Evolutionary conservation across 2,888 invertebrate species (phyloP), one percentile per base, ranked within the genome.

Genomic region (Sphaerophoria taeniata): DNA sequence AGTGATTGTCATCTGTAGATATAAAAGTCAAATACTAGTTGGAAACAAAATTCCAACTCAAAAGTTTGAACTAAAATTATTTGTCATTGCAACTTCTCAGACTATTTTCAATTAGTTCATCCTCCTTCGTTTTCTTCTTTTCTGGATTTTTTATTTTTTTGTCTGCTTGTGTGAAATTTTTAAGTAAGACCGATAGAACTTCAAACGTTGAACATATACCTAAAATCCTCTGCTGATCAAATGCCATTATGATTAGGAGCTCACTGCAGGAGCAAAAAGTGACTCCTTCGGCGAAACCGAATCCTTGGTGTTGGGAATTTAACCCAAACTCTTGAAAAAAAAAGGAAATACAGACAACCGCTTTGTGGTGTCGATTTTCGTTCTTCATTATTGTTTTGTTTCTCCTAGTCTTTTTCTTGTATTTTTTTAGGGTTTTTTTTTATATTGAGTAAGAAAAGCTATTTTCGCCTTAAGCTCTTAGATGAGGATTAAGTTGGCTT

Each of bases 401-500:
- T 33, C 33, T 33, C 12, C 43, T 43, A 6, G 6, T 11, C 12
- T 43, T 4, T 43, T 4, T 43, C 9, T 5, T 12, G 3, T 43
- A 3, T 7, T 43, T 9, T 43, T 43, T 12, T 43, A 9, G 11
- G 39, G 4, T 16, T 33, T 33, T 1, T 47, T 14, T 6, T 14
- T 63, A 14, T 14, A 63, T 34, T 11, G 47, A 47, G 33, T 63
- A 33, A 33, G 47, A 47, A 63, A 47, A 33, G 47, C 31, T 47
- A 47, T 63, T 63, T 45, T 24, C 3, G 6, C 43, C n/a, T 33
- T 63, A 34, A 63, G 63, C 47, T 47, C 47, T 49, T 63, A 34
- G 63, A 49, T 63, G 33, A 5, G 11, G 47, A 63, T 63, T 63
- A 63, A 63, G 24, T 24, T n/a, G n/a, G n/a, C 47, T 63, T 61